Evolutionary conservation across 2,797 vertebrate species (phyloP).

Genomic region (Poecilia gillii): DNA sequence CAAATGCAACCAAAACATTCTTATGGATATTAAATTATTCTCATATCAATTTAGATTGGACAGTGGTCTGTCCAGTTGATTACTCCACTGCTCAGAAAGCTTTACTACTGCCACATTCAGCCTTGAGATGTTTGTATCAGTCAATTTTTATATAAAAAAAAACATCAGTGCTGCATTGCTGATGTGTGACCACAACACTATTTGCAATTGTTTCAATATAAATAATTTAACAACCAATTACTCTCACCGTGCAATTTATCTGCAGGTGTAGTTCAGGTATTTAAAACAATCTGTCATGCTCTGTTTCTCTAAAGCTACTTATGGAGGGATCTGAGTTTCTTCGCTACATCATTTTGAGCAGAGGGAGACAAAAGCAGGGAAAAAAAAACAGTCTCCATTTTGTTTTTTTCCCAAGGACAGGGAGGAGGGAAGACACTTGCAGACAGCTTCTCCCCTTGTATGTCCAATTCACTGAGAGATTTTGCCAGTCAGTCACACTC

Average conservation of each 20-base stretch:
- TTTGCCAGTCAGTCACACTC: constrained; percentile 41
- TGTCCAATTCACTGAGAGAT: constrained; percentile 55
- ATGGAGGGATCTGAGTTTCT: constrained; percentile 35
- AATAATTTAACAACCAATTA: constrained; percentile 67
- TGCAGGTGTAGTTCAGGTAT: constrained; percentile 43
- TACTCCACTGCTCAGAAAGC: no score
- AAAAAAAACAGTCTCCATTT: constrained; percentile 76
- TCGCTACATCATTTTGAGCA: constrained; percentile 49
- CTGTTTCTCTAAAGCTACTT: constrained; percentile 21
- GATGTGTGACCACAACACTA: constrained; percentile 55
- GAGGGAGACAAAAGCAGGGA: constrained; percentile 60
- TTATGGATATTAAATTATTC: not conserved
- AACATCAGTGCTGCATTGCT: constrained; percentile 32
- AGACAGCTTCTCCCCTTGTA: constrained; percentile 58
- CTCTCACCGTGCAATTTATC: constrained; percentile 40
- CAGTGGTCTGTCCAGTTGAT: not conserved
- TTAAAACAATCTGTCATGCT: constrained; percentile 40
- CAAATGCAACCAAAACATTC: not conserved
- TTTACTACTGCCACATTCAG: constrained; percentile 23
- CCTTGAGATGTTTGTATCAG: constrained; percentile 24
- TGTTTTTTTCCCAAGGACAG: constrained; percentile 77
- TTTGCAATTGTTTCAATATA: constrained; percentile 51
- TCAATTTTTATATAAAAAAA: constrained; percentile 23
- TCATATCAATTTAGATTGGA: not conserved
- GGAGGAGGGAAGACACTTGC: constrained; percentile 59